Conservation (phyloP, 2,888 invertebrate species). For the Arge pagana region DNA sequence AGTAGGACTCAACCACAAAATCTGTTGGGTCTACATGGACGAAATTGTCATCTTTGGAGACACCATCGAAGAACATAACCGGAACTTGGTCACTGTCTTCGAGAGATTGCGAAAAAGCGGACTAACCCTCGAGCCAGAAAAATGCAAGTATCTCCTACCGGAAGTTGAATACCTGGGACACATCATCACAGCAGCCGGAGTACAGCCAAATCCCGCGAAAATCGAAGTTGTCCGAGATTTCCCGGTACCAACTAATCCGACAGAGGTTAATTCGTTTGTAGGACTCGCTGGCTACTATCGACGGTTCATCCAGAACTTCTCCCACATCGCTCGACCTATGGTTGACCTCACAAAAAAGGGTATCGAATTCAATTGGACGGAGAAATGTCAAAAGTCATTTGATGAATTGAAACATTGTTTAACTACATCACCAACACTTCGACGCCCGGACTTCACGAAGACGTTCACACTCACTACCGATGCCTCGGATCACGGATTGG, state of each 20-base stretch:
- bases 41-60: conserved; percentile 34
- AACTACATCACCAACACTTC: conserved; percentile 33
- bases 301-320: conserved; percentile 25
- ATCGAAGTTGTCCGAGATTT: conserved; percentile 12
- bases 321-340: conserved; percentile 19
- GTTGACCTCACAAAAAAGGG: conserved; percentile 19
- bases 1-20: conserved; percentile 24
- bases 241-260: conserved; percentile 11
- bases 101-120: conserved; percentile 13
- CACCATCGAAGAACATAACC: conserved; percentile 23
- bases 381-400: conserved; percentile 23
- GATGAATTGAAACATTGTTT: conserved; percentile 35
- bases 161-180: conserved; percentile 34
- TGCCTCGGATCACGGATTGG: conserved; percentile 28
- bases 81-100: conserved; percentile 20
- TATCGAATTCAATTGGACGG: conserved; percentile 10
- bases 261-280: conserved; percentile 23
- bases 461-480: conserved; percentile 42
- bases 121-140: conserved; percentile 23
- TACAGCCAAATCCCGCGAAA: conserved; percentile 31
- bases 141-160: conserved; percentile 17
- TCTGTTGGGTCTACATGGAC: conserved; percentile 39
- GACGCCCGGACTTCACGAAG: conserved; percentile 35
- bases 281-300: conserved; percentile 25
- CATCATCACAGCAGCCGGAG: conserved; percentile 31